Conservation (phyloP, 2,888 invertebrate species). For the Eupithecia subumbrata region DNA sequence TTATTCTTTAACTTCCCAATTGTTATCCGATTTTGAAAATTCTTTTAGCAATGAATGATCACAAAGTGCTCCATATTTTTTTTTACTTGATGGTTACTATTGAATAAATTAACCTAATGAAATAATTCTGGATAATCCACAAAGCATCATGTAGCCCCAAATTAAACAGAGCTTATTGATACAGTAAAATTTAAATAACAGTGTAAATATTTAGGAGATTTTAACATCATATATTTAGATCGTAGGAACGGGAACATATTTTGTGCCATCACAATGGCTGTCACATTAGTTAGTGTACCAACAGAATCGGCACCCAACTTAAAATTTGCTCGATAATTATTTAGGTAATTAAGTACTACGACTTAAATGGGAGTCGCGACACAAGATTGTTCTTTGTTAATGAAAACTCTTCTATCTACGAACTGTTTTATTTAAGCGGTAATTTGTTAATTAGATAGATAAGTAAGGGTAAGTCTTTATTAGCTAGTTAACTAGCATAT, state of each 20-base stretch:
- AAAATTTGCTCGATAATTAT: not conserved
- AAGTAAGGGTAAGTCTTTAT: not conserved
- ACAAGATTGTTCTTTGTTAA: not conserved
- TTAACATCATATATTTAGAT: no score
- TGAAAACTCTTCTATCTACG: not conserved
- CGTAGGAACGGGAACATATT: not conserved
- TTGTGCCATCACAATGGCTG: not conserved
- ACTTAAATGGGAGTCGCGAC: not conserved
- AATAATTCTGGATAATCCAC: no score
- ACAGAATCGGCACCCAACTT: not conserved
- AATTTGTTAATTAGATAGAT: constrained; percentile 11
- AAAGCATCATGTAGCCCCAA: no score
- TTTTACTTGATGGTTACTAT: no score
- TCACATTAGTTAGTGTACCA: not conserved
- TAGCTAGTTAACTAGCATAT: not conserved
- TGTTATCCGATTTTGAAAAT: not conserved
- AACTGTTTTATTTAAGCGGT: constrained; percentile 2
- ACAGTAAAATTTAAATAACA: no score
- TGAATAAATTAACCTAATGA: no score
- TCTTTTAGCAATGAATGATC: not conserved
- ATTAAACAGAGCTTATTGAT: no score
- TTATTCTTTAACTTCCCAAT: no score
- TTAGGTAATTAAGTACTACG: not conserved
- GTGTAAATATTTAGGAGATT: no score
- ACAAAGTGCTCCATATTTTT: no score